These are phyloP conservation scores for Corticium candelabrum DNA, from an alignment of 37 sponge, comb jelly and placozoan genomes.

Conservation along the genomic window DNA sequence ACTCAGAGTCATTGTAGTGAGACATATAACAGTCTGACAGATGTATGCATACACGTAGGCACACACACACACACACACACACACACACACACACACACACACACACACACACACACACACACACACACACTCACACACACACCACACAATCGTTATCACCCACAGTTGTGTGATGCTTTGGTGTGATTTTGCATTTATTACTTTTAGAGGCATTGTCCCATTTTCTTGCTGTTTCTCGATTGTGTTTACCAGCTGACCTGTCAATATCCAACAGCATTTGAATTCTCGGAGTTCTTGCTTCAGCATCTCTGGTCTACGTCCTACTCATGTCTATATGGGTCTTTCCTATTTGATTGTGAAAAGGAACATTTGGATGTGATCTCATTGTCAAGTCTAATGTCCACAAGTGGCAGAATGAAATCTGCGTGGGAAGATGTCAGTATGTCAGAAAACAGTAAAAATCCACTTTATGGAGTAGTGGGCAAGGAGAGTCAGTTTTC, in stretches of 20 bases:
- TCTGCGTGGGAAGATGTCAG: neutral
- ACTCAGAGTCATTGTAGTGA: no score
- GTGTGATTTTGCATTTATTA: no score
- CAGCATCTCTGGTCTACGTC: conserved; percentile 42
- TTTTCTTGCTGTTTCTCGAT: conserved; percentile 90
- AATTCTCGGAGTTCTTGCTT: conserved; percentile 78
- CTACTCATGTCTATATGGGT: conserved; percentile 59
- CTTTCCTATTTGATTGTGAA: conserved; percentile 76
- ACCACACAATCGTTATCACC: no score
- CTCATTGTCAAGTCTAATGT: neutral
- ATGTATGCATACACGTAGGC: no score
- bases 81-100: no score
- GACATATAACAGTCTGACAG: no score
- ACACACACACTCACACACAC: no score
- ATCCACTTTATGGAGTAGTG: neutral
- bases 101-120: no score
- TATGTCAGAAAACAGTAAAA: neutral
- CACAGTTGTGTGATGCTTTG: no score
- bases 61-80: no score
- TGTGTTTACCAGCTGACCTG: conserved; percentile 83
- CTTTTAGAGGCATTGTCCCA: conserved; percentile 54
- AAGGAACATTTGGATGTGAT: neutral
- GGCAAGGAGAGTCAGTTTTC: neutral
- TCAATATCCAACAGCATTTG: conserved; percentile 88
- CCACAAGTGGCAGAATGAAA: neutral